A percentile compares a stretch with the other conserved stretches of the same genome.
Conservation (phyloP, 2,797 vertebrate genomes). For the Paguma larvata region DNA sequence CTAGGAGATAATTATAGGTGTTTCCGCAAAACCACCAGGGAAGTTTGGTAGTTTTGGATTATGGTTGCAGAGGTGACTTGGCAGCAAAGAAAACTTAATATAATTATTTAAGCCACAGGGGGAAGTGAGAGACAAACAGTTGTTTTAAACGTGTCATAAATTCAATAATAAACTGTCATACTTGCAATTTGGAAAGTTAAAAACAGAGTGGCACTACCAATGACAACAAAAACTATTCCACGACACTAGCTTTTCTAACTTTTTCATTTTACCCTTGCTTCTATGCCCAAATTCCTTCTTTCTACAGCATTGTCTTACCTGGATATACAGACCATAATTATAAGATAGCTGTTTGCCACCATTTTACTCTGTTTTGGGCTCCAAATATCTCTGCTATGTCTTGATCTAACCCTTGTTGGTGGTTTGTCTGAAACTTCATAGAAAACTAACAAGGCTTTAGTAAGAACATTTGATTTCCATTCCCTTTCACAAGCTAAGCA, state of each 20-base stretch:
- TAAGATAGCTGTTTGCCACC: background rate
- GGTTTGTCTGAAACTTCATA: background rate
- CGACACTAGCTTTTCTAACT: background rate
- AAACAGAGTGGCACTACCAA: background rate
- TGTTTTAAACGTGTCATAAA: constrained; percentile 49
- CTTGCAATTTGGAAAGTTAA: constrained; percentile 11
- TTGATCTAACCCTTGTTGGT: constrained; percentile 4
- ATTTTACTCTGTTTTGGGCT: constrained; percentile 32
- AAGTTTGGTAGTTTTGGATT: constrained; percentile 47
- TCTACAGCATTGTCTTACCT: background rate
- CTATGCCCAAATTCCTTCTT: background rate
- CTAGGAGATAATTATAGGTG: constrained; percentile 53
- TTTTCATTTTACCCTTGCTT: background rate
- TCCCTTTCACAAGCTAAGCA: constrained; percentile 40
- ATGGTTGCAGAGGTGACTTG: background rate
- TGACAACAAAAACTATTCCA: background rate
- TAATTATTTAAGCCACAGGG: background rate
- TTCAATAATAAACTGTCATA: constrained; percentile 10
- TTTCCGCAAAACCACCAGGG: constrained; percentile 53
- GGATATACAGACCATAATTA: background rate
- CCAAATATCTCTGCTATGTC: constrained; percentile 13
- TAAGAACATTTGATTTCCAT: background rate
- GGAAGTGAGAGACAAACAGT: constrained; percentile 32
- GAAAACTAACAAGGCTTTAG: background rate
- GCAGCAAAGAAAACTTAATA: constrained; percentile 30